Evolutionary conservation across 2,888 invertebrate genomes (phyloP), one percentile per base, ranked within the genome.

Genomic region (Coelopa pilipes): DNA sequence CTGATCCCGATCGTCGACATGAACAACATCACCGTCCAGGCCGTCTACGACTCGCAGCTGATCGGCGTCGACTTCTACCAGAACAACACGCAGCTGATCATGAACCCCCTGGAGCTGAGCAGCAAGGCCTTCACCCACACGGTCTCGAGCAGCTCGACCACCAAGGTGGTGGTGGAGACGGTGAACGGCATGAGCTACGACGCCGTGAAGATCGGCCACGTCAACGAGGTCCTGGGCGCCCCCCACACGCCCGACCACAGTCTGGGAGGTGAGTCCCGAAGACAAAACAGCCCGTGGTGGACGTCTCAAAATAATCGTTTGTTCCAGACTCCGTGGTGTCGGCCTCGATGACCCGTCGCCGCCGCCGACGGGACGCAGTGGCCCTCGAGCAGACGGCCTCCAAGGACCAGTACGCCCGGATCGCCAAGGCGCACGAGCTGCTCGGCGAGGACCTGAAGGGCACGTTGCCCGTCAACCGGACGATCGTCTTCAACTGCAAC

Each of bases 401-500:
- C 45, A 82, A 85, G 46, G 82, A 81, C 75, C 86, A 87, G 50
- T 86, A 86, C 74, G 82, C 84, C 3, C 81, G 83, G 7, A 83
- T 86, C n/a, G 76, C 79, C 49, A 83, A 83, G 62, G 82, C 83
- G 0, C 83, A 85, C 62, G 83, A 82, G 7, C 74, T 86, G 60
- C 80, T 86, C 3, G 82, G 81, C 71, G 87, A 86, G 0, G 87
- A 87, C 55, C 79, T 86, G 5, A 83, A 84, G 71, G 86, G 83
- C 3, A 80, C 80, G 15, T 66, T 87, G 50, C 87, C 88, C 0
- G 82, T 85, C 3, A 88, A 88, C 77, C 84, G 88, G n/a, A 87
- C 88, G 9, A 86, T 88, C 67, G 85, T 86, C 4, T 88, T 88
- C 75, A 86, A 87, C 76, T 88, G 88, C 70, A 79, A 83, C 46